Evolutionary conservation across 2,113 vertebrate genomes (phyloP).

Genomic region (Gymnocephalus cernua): DNA sequence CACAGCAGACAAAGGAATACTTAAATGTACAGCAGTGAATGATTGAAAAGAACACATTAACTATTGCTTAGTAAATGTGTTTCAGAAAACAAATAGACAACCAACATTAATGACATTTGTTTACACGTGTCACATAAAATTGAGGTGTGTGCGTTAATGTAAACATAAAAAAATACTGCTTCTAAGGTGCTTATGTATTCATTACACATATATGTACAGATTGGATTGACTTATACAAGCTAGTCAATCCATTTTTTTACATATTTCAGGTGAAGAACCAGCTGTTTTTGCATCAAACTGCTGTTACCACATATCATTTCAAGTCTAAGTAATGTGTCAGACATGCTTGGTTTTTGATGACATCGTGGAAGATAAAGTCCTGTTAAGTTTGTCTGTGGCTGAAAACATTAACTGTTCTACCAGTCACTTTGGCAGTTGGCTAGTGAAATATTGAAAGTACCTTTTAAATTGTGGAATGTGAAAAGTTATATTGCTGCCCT

Average conservation of each 20-base stretch:
- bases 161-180: slow-evolving; percentile 43
- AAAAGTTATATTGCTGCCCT: neutral
- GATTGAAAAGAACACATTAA: neutral
- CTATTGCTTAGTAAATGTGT: slow-evolving; percentile 29
- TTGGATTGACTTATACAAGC: slow-evolving; percentile 34
- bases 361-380: neutral
- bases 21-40: slow-evolving; percentile 33
- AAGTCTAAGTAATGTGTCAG: neutral
- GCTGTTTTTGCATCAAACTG: slow-evolving; percentile 6
- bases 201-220: slow-evolving; percentile 61
- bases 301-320: neutral
- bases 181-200: slow-evolving; percentile 41
- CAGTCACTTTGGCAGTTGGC: slow-evolving; percentile 41
- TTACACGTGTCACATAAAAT: slow-evolving; percentile 38
- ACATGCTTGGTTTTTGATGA: slow-evolving; percentile 4
- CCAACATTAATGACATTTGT: slow-evolving; percentile 29
- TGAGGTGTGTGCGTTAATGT: slow-evolving; percentile 42
- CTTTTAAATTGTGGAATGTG: neutral
- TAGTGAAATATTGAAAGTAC: slow-evolving; percentile 3
- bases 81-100: slow-evolving; percentile 17
- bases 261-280: slow-evolving; percentile 4
- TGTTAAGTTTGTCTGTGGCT: slow-evolving; percentile 9
- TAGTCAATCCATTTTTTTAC: slow-evolving; percentile 1
- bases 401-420: neutral
- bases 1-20: slow-evolving; percentile 38